Conservation (phyloP, 2,113 vertebrate genomes). For the Rutilus rutilus region DNA sequence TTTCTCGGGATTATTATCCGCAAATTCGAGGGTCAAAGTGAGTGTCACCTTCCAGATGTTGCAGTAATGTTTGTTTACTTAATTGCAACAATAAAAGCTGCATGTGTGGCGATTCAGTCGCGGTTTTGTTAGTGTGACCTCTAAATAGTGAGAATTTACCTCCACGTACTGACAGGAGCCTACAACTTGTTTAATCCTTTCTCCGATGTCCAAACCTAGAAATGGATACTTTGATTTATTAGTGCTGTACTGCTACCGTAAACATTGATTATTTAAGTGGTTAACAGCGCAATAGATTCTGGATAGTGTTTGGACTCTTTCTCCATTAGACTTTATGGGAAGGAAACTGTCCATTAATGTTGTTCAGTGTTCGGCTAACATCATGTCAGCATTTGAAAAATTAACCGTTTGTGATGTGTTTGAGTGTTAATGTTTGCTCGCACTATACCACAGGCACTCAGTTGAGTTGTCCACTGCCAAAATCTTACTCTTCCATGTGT, state of each 20-base stretch:
- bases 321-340: neutral
- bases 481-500: neutral
- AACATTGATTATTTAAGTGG: conserved; percentile 27
- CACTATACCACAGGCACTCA: neutral
- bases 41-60: conserved; percentile 71
- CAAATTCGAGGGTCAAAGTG: conserved; percentile 99
- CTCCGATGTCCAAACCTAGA: neutral
- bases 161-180: neutral
- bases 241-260: neutral
- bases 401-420: neutral
- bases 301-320: conserved; percentile 5
- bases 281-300: conserved; percentile 3
- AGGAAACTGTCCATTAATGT: neutral
- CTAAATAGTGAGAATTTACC: neutral
- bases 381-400: conserved; percentile 1
- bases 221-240: neutral
- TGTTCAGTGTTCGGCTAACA: neutral
- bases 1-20: conserved; percentile 98
- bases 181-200: neutral
- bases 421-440: conserved; percentile 36
- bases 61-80: neutral
- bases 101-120: neutral
- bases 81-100: neutral
- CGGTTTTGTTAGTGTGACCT: neutral
- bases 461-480: conserved; percentile 18